Conservation (phyloP, 2,888 invertebrate species). For the Phengaris alcon region DNA sequence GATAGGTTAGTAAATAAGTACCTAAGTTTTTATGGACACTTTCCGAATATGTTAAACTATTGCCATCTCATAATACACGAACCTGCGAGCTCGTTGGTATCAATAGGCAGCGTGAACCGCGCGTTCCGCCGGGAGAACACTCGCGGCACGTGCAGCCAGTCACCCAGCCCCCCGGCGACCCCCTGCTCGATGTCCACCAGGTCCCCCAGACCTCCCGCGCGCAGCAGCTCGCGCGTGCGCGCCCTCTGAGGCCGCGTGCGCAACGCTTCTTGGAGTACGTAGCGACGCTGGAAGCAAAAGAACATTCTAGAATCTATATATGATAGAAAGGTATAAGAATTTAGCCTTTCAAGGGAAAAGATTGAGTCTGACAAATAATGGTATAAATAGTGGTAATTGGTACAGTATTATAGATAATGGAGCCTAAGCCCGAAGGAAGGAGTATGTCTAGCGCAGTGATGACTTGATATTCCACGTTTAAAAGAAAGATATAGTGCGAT, state of each 20-base stretch:
- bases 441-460: too few species aligned
- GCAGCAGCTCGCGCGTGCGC: slow-evolving; percentile 66
- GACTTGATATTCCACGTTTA: too few species aligned
- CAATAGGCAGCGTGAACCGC: slow-evolving; percentile 87
- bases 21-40: too few species aligned
- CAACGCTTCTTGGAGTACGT: slow-evolving; percentile 84
- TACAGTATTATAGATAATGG: too few species aligned
- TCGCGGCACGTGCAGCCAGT: slow-evolving; percentile 84
- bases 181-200: slow-evolving; percentile 53
- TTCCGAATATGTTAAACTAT: too few species aligned
- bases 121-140: slow-evolving; percentile 87
- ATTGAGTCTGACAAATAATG: too few species aligned
- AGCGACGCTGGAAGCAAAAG: slow-evolving; percentile 72
- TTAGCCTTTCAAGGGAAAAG: too few species aligned
- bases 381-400: too few species aligned
- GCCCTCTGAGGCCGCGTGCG: slow-evolving; percentile 71
- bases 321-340: too few species aligned
- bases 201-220: slow-evolving; percentile 34
- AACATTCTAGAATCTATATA: background rate
- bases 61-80: background rate
- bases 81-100: slow-evolving; percentile 63
- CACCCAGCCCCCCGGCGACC: slow-evolving; percentile 72
- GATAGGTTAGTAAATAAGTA: too few species aligned
- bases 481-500: too few species aligned
- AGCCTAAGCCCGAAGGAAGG: too few species aligned